These are phyloP conservation scores for Rhinophrynus dorsalis DNA, from an alignment of 2,797 vertebrate genomes.

Conservation along the genomic window DNA sequence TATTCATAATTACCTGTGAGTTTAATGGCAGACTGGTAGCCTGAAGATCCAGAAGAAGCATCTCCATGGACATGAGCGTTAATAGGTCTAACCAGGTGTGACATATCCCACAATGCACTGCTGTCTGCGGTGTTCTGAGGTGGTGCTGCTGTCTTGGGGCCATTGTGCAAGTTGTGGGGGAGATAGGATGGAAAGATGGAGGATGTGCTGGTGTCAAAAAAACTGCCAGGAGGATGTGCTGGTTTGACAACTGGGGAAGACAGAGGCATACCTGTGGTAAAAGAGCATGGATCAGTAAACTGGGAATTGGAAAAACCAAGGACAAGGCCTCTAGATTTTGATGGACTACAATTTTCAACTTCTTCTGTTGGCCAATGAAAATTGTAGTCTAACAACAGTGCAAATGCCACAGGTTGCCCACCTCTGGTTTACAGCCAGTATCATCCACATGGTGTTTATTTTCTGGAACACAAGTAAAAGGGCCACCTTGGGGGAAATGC, in stretches of 20 bases:
- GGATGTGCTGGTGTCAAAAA: constrained; percentile 52
- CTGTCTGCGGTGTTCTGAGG: neutral
- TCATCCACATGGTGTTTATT: no score
- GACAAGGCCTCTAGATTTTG: no score
- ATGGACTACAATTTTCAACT: no score
- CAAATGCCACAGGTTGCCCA: no score
- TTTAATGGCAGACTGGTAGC: constrained; percentile 71
- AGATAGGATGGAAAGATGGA: constrained; percentile 36
- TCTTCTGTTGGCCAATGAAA: no score
- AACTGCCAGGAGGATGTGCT: constrained; percentile 21
- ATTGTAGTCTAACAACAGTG: no score
- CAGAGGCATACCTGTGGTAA: constrained; percentile 46
- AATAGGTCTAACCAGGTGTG: constrained; percentile 48
- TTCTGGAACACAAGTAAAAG: no score
- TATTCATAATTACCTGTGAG: constrained; percentile 70
- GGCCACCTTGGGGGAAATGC: no score
- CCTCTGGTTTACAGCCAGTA: no score
- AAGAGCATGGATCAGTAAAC: neutral
- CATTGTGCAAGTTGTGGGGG: neutral
- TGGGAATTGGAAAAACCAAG: no score
- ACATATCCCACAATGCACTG: constrained; percentile 63
- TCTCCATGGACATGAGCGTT: constrained; percentile 60
- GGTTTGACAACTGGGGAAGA: constrained; percentile 46
- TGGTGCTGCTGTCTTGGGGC: neutral
- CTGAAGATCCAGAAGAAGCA: constrained; percentile 69